phyloP scores from a whole-genome alignment of 2,797 vertebrate genomes.

The Rhinella marina region DNA sequence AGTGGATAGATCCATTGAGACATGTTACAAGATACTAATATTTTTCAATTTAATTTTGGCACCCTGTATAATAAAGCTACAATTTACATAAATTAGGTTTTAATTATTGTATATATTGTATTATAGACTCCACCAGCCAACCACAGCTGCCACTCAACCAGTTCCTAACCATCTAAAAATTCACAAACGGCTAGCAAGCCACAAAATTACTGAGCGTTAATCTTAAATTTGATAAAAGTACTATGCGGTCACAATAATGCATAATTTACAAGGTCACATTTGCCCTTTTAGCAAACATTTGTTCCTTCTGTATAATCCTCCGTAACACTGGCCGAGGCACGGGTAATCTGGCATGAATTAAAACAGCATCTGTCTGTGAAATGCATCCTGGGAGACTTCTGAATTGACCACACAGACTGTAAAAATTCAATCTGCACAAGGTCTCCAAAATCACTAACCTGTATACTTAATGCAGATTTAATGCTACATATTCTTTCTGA shows the following conservation, averaged over 20 bases:
- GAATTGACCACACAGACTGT: constrained; percentile 27
- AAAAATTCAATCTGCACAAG: background rate
- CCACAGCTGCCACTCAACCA: background rate
- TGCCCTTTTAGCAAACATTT: constrained; percentile 37
- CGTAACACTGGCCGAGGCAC: constrained; percentile 31
- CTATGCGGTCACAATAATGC: background rate
- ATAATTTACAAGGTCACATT: constrained; percentile 28
- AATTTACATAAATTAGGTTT: too few species aligned
- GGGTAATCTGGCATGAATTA: constrained; percentile 38
- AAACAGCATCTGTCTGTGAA: constrained; percentile 39
- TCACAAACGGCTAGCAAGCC: background rate
- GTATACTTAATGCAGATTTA: background rate
- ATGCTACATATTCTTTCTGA: too few species aligned
- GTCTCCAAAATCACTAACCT: background rate
- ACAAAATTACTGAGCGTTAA: background rate
- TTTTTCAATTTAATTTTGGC: too few species aligned
- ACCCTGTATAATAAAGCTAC: too few species aligned
- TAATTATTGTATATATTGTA: too few species aligned
- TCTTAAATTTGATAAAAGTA: background rate
- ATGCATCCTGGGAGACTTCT: constrained; percentile 1
- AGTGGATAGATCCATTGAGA: too few species aligned
- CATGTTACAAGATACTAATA: too few species aligned
- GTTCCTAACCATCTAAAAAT: background rate
- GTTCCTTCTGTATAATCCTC: constrained; percentile 28
- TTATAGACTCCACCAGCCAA: too few species aligned